phyloP scores from a whole-genome alignment of 2,888 invertebrate genomes.

The Apocheima hispidaria region DNA sequence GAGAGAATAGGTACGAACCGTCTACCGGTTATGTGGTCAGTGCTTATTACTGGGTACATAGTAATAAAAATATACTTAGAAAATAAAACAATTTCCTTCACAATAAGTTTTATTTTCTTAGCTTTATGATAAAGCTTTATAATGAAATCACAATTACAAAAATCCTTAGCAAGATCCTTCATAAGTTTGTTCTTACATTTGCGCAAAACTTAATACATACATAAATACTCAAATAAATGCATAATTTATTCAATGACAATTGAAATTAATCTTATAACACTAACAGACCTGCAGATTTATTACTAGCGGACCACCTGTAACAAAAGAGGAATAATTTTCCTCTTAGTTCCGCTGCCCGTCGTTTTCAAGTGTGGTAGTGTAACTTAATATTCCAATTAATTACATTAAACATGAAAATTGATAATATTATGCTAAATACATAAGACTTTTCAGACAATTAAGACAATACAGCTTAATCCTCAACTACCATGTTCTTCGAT shows the following conservation, averaged over 20 bases:
- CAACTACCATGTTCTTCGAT: background rate
- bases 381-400: too few species aligned
- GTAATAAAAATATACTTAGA: background rate
- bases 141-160: slow-evolving; percentile 57
- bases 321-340: too few species aligned
- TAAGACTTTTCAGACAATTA: too few species aligned
- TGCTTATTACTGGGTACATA: too few species aligned
- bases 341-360: too few species aligned
- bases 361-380: too few species aligned
- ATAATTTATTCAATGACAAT: slow-evolving; percentile 14
- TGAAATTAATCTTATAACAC: too few species aligned
- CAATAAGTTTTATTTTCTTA: slow-evolving; percentile 63
- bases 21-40: too few species aligned
- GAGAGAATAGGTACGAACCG: too few species aligned
- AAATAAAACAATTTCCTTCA: slow-evolving; percentile 37
- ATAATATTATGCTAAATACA: slow-evolving; percentile 7
- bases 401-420: background rate
- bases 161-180: slow-evolving; percentile 34
- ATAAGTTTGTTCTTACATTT: slow-evolving; percentile 43
- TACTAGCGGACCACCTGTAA: too few species aligned
- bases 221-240: slow-evolving; percentile 35
- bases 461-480: slow-evolving; percentile 1
- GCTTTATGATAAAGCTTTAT: slow-evolving; percentile 61
- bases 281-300: background rate
- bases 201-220: slow-evolving; percentile 34